Percentiles rank a stretch among this genome's conserved stretches.
Evolutionary conservation across 2,113 vertebrate species (phyloP).

Genomic region (Microtus ochrogaster): DNA sequence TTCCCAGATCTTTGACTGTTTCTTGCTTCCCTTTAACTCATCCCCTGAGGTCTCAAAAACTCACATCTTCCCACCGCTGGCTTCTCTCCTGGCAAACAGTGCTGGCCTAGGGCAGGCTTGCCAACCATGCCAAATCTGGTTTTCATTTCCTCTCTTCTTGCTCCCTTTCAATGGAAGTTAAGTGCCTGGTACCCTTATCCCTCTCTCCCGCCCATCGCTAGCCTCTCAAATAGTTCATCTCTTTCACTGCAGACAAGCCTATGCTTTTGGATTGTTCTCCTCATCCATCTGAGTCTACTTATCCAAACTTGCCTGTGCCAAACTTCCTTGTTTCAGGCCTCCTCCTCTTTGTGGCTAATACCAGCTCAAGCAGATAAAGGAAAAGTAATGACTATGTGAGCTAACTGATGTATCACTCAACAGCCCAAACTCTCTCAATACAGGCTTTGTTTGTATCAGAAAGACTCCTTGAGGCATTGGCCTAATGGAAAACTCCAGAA

Average conservation of each 20-base stretch:
- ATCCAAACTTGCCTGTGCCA: not conserved
- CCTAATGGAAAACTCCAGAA: slow-evolving; percentile 23
- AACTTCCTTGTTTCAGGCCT: not conserved
- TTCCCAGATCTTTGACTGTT: not conserved
- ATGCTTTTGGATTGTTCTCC: not conserved
- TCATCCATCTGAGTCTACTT: not conserved
- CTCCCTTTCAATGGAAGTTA: slow-evolving; percentile 5
- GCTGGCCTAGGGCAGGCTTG: not conserved
- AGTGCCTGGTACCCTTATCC: not conserved
- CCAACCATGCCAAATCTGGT: slow-evolving; percentile 23
- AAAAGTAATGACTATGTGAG: not conserved
- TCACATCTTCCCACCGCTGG: not conserved
- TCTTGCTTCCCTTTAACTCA: not conserved
- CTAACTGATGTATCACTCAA: not conserved
- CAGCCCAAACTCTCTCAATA: not conserved
- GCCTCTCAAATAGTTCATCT: not conserved
- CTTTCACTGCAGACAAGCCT: not conserved
- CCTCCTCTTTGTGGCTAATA: slow-evolving; percentile 4
- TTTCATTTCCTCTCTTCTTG: slow-evolving; percentile 45
- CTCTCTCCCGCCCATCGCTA: rapidly evolving
- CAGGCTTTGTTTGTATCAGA: slow-evolving; percentile 37
- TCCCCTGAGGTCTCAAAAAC: not conserved
- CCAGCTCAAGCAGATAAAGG: not conserved
- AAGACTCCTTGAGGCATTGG: not conserved
- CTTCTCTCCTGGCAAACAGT: not conserved